These are phyloP conservation scores for Oncorhynchus nerka DNA, from an alignment of 2,113 vertebrate genomes.

Conservation along the genomic window DNA sequence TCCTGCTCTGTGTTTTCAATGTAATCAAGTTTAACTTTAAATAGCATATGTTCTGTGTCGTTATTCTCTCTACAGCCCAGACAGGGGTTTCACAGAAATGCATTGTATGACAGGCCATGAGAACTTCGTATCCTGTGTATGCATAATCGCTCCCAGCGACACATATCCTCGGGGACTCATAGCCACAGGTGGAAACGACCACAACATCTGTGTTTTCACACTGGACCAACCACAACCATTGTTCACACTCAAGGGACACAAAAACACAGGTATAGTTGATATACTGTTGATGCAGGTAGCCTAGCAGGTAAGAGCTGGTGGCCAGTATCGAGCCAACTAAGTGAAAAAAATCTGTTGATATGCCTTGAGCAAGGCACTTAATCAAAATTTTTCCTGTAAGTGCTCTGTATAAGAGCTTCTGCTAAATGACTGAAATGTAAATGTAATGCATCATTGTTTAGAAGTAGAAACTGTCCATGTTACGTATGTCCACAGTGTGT, in stretches of 20 bases:
- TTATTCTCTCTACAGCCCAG: conserved; percentile 74
- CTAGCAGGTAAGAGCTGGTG: background rate
- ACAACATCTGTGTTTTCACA: conserved; percentile 92
- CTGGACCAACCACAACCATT: conserved; percentile 83
- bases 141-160: conserved; percentile 89
- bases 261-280: conserved; percentile 84
- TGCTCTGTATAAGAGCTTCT: background rate
- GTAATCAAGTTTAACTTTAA: background rate
- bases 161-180: conserved; percentile 88
- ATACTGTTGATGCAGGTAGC: background rate
- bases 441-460: background rate
- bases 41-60: background rate
- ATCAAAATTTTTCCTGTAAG: background rate
- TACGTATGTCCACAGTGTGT: conserved; percentile 79
- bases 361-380: background rate
- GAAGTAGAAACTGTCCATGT: background rate
- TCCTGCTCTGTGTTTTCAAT: background rate
- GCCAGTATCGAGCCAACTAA: too few relatives aligned
- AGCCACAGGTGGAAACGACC: conserved; percentile 93
- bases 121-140: conserved; percentile 96
- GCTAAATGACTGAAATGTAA: background rate
- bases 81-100: conserved; percentile 87
- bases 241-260: conserved; percentile 88
- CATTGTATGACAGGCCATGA: conserved; percentile 92
- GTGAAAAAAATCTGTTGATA: background rate